Base-by-base conservation (phyloP, 2,797 vertebrate genomes). In the Dendrocincla tyrannina region DNA sequence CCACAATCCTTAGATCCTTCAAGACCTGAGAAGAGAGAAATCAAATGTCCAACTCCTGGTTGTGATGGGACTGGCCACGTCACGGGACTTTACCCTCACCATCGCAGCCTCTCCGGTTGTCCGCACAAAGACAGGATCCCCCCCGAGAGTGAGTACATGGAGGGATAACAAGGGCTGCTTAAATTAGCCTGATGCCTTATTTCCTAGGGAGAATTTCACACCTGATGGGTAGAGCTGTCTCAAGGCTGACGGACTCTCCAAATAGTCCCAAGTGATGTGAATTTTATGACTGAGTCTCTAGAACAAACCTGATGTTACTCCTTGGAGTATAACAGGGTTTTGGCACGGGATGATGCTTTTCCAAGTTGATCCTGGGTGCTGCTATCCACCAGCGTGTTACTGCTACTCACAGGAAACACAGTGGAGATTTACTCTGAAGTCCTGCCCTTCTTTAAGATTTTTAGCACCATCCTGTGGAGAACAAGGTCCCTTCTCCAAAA, bases 51-150 rank as follows among this genome's bases (percentile, higher is more conserved):
- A 3, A 99, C 99, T 19, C 99, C 99, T 1, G 99, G 99, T 44
- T 99, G 99, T 11, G 99, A 99, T 62, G 99, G 99, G 78, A 99
- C 99, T 0, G 99, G 99, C 66, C 99, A 99, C 0, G 99, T 99
- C 93, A 99, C 99, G 0, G 99, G 99, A n/a, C 98, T 99, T 50
- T 99, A 99, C 97, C 99, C 99, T 55, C 99, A 99, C 97, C 99
- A 99, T 64, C 99, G 99, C 96, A 99, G 99, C 98, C 98, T 99
- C 96, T 99, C 99, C 6, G 99, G 99, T 46, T 99, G 99, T 95
- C 99, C 99, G 35, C 99, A 99, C 98, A 99, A 99, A 97, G 99
- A 99, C 98, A 98, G 99, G 97, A 99, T 99, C 95, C 99, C 99
- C 91, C 99, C 99, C 0, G 99, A 99, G 98, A 99, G 99, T 99